Evolutionary conservation across 2,888 invertebrate genomes (phyloP).

Genomic region (Eledona agricola): DNA sequence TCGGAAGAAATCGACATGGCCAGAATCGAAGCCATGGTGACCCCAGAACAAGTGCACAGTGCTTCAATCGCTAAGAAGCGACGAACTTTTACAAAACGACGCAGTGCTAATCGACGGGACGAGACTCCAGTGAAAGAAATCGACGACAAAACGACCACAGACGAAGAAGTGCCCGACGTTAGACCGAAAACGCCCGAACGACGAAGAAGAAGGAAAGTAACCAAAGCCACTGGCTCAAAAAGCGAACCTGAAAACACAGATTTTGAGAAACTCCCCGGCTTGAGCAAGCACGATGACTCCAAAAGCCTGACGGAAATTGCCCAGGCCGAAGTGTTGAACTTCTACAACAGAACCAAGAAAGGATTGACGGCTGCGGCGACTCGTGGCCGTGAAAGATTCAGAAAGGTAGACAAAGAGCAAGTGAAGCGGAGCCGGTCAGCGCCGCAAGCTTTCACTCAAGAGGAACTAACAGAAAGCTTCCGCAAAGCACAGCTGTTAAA

Average conservation of each 20-base stretch:
- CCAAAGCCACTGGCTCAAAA: conserved; percentile 18
- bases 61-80: conserved; percentile 69
- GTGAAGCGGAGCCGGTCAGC: conserved; percentile 68
- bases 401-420: conserved; percentile 51
- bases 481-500: conserved; percentile 61
- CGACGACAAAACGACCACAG: conserved; percentile 54
- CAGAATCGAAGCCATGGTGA: conserved; percentile 55
- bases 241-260: conserved; percentile 38
- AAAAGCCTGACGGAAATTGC: conserved; percentile 50
- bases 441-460: conserved; percentile 66
- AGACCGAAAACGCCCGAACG: conserved; percentile 57
- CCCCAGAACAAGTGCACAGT: conserved; percentile 64
- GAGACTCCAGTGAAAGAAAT: conserved; percentile 69
- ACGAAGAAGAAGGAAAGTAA: conserved; percentile 45
- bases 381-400: conserved; percentile 49
- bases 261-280: conserved; percentile 1
- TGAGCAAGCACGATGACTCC: conserved; percentile 40
- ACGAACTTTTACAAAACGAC: conserved; percentile 69
- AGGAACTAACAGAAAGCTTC: conserved; percentile 67
- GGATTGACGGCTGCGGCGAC: conserved; percentile 49
- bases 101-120: conserved; percentile 66
- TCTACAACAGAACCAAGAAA: conserved; percentile 58
- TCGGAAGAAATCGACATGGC: conserved; percentile 45
- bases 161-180: conserved; percentile 52
- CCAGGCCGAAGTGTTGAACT: conserved; percentile 51